Evolutionary conservation across 2,888 invertebrate species (phyloP), one percentile per base, ranked within the genome.

Genomic region (Tyria jacobaeae): DNA sequence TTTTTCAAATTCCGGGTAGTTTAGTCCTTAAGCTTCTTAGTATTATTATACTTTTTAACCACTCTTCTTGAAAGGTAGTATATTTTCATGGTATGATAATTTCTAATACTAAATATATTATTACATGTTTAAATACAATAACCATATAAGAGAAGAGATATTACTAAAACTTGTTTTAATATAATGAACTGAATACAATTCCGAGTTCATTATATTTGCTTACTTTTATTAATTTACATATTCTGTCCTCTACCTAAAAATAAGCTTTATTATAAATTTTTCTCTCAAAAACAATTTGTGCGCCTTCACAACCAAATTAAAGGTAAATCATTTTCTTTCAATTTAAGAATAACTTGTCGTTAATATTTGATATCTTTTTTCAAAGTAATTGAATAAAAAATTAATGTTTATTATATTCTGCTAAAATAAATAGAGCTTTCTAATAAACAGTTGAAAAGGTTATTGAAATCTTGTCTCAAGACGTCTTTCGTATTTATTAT

Each of bases 261-360:
- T 6, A 47, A 25, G 3, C n/a, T n/a, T 57, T 51, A 65, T 55
- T 55, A 62, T 64, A 64, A 75, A 62, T 64, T 66, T 69, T 59
- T 53, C 57, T 52, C 66, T 24, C 25, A 52, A 66, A 66, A 69
- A 58, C 60, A 67, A 64, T 74, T 75, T 62, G 57, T 49, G 39
- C 64, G 73, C 41, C 69, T 64, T 41, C 37, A 56, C 34, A 24
- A 48, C n/a, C 34, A 63, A 66, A 69, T 66, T 63, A 66, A 73
- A 72, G 70, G 60, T 66, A 73, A 76, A 73, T 73, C 66, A 60
- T 62, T 73, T 60, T 66, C 70, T 60, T 73, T 64, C 64, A 61
- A 66, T 65, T 66, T 39, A 54, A 58, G 48, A 72, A 60, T 63
- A 47, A 62, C 61, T 73, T 69, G 64, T 69, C 65, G 62, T 64